Evolutionary conservation across 2,797 vertebrate genomes (phyloP).

Genomic region (Aeoliscus strigatus): DNA sequence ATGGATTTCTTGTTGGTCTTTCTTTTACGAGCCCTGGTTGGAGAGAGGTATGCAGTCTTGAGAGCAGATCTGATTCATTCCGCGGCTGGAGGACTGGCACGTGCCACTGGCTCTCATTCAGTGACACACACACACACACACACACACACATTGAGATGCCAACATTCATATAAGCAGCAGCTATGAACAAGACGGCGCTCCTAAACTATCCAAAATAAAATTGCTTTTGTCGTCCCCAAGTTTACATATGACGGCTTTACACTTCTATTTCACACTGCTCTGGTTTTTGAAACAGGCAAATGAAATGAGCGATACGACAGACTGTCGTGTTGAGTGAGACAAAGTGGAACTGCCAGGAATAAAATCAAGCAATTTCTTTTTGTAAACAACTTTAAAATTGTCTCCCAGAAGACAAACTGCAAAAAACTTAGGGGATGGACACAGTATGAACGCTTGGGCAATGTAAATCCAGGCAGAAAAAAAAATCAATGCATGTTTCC

Average conservation of each 20-base stretch:
- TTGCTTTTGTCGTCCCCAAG: slow-evolving; percentile 37
- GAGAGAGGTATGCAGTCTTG: slow-evolving; percentile 44
- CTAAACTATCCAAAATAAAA: slow-evolving; percentile 35
- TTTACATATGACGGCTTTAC: slow-evolving; percentile 45
- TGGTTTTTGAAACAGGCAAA: slow-evolving; percentile 43
- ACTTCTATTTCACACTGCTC: slow-evolving; percentile 42
- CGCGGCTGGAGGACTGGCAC: slow-evolving; percentile 34
- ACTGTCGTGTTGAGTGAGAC: slow-evolving; percentile 17
- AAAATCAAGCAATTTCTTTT: slow-evolving; percentile 12
- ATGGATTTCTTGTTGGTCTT: slow-evolving; percentile 71
- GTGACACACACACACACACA: slow-evolving; percentile 19
- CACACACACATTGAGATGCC: slow-evolving; percentile 14
- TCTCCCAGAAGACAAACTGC: too few relatives aligned
- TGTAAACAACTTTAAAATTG: slow-evolving; percentile 19
- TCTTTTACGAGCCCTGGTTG: slow-evolving; percentile 56
- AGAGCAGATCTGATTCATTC: slow-evolving; percentile 61
- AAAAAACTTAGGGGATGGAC: too few relatives aligned
- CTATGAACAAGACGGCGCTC: slow-evolving; percentile 30
- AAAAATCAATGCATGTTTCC: too few relatives aligned
- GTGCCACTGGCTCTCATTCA: slow-evolving; percentile 24
- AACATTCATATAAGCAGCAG: slow-evolving; percentile 23
- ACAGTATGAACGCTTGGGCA: too few relatives aligned
- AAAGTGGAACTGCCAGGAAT: slow-evolving; percentile 14
- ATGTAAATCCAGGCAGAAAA: too few relatives aligned
- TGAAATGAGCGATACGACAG: slow-evolving; percentile 9